Evolutionary conservation across 2,888 invertebrate species (phyloP).

Genomic region (Hemaris fuciformis): DNA sequence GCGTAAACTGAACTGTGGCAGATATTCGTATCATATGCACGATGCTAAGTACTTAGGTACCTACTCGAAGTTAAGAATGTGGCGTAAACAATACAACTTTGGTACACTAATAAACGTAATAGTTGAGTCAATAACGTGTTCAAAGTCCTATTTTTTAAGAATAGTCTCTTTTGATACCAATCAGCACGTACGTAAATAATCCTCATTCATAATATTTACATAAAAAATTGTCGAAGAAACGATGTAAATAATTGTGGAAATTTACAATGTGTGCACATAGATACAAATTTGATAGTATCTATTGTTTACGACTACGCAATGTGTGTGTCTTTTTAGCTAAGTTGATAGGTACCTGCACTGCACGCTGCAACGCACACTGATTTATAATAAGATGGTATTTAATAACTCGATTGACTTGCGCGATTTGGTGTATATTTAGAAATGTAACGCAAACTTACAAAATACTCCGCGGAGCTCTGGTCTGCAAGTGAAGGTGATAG

Average conservation of each 20-base stretch:
- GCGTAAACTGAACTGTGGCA: constrained; percentile 28
- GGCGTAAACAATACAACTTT: not conserved
- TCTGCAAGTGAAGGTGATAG: constrained; percentile 71
- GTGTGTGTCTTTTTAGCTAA: constrained; percentile 30
- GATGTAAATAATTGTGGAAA: not conserved
- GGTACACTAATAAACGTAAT: not conserved
- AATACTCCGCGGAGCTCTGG: constrained; percentile 68
- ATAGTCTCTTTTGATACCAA: not conserved
- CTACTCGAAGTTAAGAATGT: not conserved
- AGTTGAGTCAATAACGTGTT: too few species aligned
- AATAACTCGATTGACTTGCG: not conserved
- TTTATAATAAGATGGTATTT: constrained; percentile 26
- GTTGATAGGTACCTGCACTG: constrained; percentile 25
- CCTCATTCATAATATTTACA: not conserved
- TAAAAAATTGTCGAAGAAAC: not conserved
- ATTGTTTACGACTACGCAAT: constrained; percentile 5
- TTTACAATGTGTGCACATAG: not conserved
- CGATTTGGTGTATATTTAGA: not conserved
- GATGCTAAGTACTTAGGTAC: not conserved
- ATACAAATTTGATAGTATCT: constrained; percentile 4
- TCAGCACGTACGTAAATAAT: not conserved
- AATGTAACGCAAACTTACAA: constrained; percentile 53
- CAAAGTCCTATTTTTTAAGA: too few species aligned
- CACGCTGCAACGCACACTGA: constrained; percentile 19
- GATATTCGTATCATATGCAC: constrained; percentile 18